These are phyloP conservation scores for Onychomys arenicola DNA, from an alignment of 2,797 vertebrate genomes.

Conservation along the genomic window DNA sequence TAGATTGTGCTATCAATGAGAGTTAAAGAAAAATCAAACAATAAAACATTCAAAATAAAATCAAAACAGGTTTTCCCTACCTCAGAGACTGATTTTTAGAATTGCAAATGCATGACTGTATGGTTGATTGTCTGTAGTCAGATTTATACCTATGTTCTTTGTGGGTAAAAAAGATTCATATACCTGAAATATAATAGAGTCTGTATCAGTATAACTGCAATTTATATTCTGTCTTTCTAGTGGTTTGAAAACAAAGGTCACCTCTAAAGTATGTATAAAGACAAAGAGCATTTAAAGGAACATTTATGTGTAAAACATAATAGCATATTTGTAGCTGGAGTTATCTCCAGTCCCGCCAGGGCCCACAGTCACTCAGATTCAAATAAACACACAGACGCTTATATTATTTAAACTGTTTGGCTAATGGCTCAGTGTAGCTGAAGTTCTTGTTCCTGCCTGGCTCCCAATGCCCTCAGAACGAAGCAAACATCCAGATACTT, in stretches of 20 bases:
- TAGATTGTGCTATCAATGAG: background rate
- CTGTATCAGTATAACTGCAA: background rate
- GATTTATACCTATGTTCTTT: background rate
- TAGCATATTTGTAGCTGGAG: background rate
- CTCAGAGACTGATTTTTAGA: background rate
- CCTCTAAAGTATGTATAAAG: background rate
- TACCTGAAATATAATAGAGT: background rate
- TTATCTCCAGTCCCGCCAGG: too few relatives aligned
- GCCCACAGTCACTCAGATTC: too few relatives aligned
- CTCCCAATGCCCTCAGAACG: too few relatives aligned
- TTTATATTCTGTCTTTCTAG: background rate
- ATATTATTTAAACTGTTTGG: too few relatives aligned
- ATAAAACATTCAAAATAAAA: background rate
- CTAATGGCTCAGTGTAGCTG: too few relatives aligned
- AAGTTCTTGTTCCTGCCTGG: too few relatives aligned
- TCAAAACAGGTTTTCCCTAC: background rate
- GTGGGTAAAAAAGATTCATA: background rate
- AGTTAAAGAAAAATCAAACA: background rate
- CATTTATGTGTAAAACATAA: background rate
- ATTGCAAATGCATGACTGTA: background rate
- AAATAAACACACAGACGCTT: too few relatives aligned
- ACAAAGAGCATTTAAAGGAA: background rate
- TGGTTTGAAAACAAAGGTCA: background rate
- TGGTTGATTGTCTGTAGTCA: background rate
- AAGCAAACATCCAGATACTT: too few relatives aligned